A percentile compares a stretch with the other conserved stretches of the same genome.
Evolutionary conservation across 2,113 vertebrate species (phyloP).

Genomic region (Nibea albiflora): DNA sequence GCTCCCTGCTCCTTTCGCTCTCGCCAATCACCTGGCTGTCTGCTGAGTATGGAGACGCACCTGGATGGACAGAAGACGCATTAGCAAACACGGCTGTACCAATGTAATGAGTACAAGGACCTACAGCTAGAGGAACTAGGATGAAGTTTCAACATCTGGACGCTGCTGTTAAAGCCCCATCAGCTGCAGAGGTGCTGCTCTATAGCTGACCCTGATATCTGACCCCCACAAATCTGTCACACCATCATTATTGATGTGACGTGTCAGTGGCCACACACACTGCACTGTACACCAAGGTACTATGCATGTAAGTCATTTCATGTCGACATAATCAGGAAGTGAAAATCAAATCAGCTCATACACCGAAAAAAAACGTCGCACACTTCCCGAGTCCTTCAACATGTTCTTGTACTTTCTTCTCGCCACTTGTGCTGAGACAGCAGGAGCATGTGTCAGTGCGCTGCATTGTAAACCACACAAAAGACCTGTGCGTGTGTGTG

Average conservation of each 20-base stretch:
- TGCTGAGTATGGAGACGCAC: conserved; percentile 84
- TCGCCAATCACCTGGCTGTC: conserved; percentile 87
- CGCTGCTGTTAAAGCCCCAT: background rate
- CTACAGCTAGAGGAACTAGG: background rate
- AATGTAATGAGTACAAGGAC: background rate
- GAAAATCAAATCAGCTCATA: conserved; percentile 20
- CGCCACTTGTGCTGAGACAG: conserved; percentile 74
- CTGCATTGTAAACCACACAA: conserved; percentile 66
- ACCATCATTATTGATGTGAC: conserved; percentile 1
- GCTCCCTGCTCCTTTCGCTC: conserved; percentile 89
- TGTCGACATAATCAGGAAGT: conserved; percentile 15
- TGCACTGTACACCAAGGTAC: background rate
- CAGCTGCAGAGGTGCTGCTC: background rate
- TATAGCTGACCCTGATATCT: background rate
- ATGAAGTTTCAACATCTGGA: background rate
- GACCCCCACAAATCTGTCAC: background rate
- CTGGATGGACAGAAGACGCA: conserved; percentile 72
- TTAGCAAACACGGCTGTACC: background rate
- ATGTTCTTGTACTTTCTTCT: conserved; percentile 65
- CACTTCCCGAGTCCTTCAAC: conserved; percentile 61
- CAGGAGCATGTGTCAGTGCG: conserved; percentile 70
- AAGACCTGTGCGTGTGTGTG: conserved; percentile 36
- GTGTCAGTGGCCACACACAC: background rate
- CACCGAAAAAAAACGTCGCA: conserved; percentile 38
- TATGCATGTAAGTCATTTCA: conserved; percentile 10